Conservation (phyloP, 2,888 invertebrate species). For the Fissipunctia ypsillon region DNA sequence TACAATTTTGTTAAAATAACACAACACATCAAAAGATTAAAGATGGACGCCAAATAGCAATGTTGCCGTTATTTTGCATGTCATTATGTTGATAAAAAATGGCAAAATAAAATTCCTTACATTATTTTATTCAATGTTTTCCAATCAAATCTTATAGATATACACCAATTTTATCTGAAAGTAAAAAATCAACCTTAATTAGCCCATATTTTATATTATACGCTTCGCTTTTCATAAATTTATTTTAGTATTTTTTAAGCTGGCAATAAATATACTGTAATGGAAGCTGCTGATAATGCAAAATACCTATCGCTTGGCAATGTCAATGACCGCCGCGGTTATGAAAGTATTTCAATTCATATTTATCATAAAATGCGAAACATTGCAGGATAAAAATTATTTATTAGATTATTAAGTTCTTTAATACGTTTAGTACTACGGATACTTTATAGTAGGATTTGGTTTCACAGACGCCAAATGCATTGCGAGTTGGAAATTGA, state of each 20-base stretch:
- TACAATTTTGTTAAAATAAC: constrained; percentile 85
- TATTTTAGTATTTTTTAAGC: constrained; percentile 41
- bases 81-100: constrained; percentile 65
- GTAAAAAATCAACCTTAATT: neutral
- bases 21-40: constrained; percentile 89
- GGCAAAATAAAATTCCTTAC: constrained; percentile 33
- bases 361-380: constrained; percentile 3
- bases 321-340: constrained; percentile 65
- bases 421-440: neutral
- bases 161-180: too few relatives aligned
- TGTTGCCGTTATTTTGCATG: constrained; percentile 82
- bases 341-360: constrained; percentile 56
- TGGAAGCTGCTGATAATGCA: constrained; percentile 69
- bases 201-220: neutral
- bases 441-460: neutral
- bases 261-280: constrained; percentile 59
- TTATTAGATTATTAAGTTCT: neutral
- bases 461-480: neutral
- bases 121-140: neutral
- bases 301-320: constrained; percentile 67
- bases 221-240: neutral
- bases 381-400: neutral
- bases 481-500: constrained; percentile 4
- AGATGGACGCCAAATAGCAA: constrained; percentile 89
- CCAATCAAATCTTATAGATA: neutral